A percentile compares a stretch with the other conserved stretches of the same genome.
Conservation (phyloP, 2,888 invertebrate genomes). For the Lithophane ornitopus region DNA sequence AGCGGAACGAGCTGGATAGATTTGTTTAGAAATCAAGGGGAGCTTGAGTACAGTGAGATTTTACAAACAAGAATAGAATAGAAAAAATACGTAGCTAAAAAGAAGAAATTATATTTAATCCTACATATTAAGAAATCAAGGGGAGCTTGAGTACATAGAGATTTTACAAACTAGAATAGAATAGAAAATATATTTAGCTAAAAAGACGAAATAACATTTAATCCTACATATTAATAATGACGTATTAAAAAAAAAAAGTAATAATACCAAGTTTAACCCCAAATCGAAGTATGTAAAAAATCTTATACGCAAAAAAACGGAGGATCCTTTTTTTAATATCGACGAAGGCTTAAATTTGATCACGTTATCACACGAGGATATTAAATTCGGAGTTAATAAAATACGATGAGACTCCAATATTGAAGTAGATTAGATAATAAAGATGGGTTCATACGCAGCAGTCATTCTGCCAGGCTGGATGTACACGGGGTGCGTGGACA, state of each 20-base stretch:
- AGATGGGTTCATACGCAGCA: conserved; percentile 24
- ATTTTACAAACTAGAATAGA: background rate
- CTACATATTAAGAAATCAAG: background rate
- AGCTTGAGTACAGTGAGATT: background rate
- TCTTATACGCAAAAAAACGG: conserved; percentile 16
- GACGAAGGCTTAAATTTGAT: conserved; percentile 56
- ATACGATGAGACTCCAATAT: conserved; percentile 52
- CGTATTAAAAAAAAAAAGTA: conserved; percentile 16
- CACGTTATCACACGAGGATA: conserved; percentile 48
- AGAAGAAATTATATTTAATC: background rate
- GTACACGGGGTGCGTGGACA: too few species aligned
- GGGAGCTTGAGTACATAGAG: background rate
- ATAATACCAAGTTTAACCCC: conserved; percentile 5
- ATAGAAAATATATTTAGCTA: background rate
- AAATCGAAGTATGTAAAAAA: conserved; percentile 16
- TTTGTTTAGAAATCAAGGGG: background rate
- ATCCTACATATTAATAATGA: background rate
- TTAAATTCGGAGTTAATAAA: conserved; percentile 62
- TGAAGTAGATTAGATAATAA: conserved; percentile 35
- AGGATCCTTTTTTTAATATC: conserved; percentile 47
- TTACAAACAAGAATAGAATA: background rate
- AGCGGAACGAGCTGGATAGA: background rate
- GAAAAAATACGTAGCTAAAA: background rate
- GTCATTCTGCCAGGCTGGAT: background rate
- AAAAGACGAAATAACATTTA: background rate